Evolutionary conservation across 2,113 vertebrate species (phyloP).

Genomic region (Osmerus mordax): DNA sequence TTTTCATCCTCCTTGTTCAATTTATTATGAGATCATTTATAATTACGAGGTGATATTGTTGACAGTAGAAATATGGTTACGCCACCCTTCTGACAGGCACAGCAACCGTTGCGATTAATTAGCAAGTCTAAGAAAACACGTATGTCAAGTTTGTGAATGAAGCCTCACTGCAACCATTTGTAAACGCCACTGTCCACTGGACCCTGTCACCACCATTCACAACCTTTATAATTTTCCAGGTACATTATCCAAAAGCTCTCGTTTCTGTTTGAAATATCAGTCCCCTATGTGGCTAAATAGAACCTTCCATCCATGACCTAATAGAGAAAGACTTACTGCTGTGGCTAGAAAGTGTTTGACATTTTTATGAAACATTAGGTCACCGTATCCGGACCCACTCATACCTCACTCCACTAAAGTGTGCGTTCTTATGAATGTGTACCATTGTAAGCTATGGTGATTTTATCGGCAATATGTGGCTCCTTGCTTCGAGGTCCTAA

Average conservation of each 20-base stretch:
- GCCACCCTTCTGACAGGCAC: neutral
- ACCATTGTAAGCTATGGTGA: conserved; percentile 21
- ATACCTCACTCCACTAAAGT: neutral
- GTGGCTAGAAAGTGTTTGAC: conserved; percentile 13
- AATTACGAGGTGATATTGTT: no score
- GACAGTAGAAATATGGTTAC: neutral
- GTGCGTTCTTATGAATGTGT: conserved; percentile 23
- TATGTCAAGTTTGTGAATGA: neutral
- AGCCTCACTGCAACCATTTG: neutral
- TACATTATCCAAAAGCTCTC: conserved; percentile 28
- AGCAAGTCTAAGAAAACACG: neutral
- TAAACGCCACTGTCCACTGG: neutral
- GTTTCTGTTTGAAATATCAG: conserved; percentile 21
- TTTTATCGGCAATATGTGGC: conserved; percentile 21
- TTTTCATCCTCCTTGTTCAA: no score
- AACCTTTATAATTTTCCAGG: conserved; percentile 35
- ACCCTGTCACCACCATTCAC: neutral
- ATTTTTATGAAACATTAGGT: conserved; percentile 37
- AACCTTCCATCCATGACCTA: neutral
- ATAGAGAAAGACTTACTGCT: conserved; percentile 2
- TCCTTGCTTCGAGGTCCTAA: conserved; percentile 14
- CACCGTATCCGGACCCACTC: conserved; percentile 18
- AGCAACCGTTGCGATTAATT: neutral
- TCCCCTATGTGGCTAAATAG: neutral
- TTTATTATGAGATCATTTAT: no score